phyloP scores from a whole-genome alignment of 2,888 invertebrate genomes.

The Archaeoteleia sp. region DNA sequence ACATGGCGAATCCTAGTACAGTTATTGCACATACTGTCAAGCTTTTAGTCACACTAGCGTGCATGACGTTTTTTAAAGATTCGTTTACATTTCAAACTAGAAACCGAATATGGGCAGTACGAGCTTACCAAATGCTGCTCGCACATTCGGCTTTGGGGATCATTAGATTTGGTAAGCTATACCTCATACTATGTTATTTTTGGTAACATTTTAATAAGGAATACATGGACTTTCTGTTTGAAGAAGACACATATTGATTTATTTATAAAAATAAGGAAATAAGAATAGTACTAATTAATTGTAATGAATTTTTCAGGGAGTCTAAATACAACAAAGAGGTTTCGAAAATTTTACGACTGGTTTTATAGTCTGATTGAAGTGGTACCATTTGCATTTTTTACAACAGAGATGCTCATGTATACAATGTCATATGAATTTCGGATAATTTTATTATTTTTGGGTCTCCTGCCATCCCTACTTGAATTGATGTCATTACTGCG shows the following conservation, averaged over 20 bases:
- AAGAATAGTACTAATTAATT: neutral
- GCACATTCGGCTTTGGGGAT: slow-evolving; percentile 69
- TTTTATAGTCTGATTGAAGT: slow-evolving; percentile 66
- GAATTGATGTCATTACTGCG: slow-evolving; percentile 62
- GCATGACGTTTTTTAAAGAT: slow-evolving; percentile 64
- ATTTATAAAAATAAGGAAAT: slow-evolving; percentile 11
- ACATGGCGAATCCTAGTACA: slow-evolving; percentile 67
- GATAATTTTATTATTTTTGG: slow-evolving; percentile 61
- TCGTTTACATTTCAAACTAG: slow-evolving; percentile 58
- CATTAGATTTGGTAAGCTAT: slow-evolving; percentile 67
- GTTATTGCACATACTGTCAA: slow-evolving; percentile 68
- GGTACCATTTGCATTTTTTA: slow-evolving; percentile 68
- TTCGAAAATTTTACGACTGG: slow-evolving; percentile 67
- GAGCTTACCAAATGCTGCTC: slow-evolving; percentile 69
- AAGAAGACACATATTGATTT: too few species aligned
- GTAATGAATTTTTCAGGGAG: slow-evolving; percentile 58
- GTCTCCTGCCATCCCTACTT: slow-evolving; percentile 63
- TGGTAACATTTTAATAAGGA: slow-evolving; percentile 1
- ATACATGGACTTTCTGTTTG: too few species aligned
- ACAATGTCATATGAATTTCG: slow-evolving; percentile 61
- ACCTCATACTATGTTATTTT: slow-evolving; percentile 1
- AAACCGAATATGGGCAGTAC: slow-evolving; percentile 63
- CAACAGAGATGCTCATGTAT: slow-evolving; percentile 65
- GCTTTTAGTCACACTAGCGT: slow-evolving; percentile 63
- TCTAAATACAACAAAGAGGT: slow-evolving; percentile 60